Evolutionary conservation across 2,888 invertebrate genomes (phyloP), one percentile per base, ranked within the genome.

Genomic region (Plebejus argus): DNA sequence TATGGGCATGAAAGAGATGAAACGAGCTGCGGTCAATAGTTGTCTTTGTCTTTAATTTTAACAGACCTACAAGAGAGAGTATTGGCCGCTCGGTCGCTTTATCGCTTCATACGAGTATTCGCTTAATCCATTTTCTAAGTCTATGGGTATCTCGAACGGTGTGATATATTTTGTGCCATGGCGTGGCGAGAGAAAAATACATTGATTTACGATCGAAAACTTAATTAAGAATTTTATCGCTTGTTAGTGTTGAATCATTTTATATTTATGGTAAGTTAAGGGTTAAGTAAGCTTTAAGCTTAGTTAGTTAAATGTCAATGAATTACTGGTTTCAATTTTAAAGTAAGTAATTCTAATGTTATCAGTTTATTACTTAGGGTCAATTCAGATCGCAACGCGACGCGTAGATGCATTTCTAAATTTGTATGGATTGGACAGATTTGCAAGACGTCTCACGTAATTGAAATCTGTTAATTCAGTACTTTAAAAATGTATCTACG

Each of bases 161-260:
- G 49, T 49, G 49, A 74, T 74, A 74, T n/a, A n/a, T n/a, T 74
- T 49, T 15, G 49, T 74, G 72, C 72, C 72, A 72, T 45, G 45
- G 23, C 23, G 20, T 66, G 66, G 66, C 20, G 6, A 71, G 35
- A 10, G 10, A 45, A 35, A 39, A 10, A 20, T 39, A 45, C 12
- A 72, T 39, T 45, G 8, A 66, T 28, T 66, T 33, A 61, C 61
- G 20, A 61, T 12, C 61, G 61, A 61, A 66, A 66, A 66, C 28
- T 61, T 28, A 33, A 66, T 18, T 66, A 66, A 66, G 66, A 66
- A 66, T 66, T 66, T 66, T 66, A 66, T 66, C 66, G 66, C 66
- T 66, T 66, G 66, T 66, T 66, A 66, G 28, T 66, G 66, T 66
- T 66, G 28, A 28, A 66, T 15, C 28, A 66, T 66, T 66, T 66